Base-by-base conservation (phyloP, 2,888 invertebrate species). In the Phasia obesa region DNA sequence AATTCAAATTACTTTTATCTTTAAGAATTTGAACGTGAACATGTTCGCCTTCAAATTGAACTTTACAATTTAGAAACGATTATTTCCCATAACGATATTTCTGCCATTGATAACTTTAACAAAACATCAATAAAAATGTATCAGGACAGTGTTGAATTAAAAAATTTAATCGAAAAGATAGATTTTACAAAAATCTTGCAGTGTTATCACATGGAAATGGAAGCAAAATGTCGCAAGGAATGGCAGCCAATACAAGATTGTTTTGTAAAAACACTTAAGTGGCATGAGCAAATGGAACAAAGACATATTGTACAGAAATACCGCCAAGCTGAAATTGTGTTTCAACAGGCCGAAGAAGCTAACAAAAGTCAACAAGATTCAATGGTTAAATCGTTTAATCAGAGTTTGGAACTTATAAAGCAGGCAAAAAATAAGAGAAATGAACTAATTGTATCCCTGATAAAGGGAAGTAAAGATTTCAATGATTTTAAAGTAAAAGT, bases 181-280 rank as follows among this genome's bases (percentile, higher is more conserved):
- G 83, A 83, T 31, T 83, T 71, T 64, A 47, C 35, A 5, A 83
- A 83, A 55, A 83, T 83, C 21, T 42, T 83, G 25, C 35, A 83
- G 67, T 75, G 83, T 6, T 65, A 70, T 71, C 70, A 83, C 47
- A 79, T 79, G 78, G 69, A 83, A 83, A 79, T 83, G 75, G 83
- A 83, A 67, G 25, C 53, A 27, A 79, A 60, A 23, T 71, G 69
- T 15, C 74, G 44, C 4, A 75, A 70, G 23, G 75, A 83, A 49
- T 75, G 75, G 64, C 65, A 83, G 35, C 75, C 74, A 11, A 44
- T 83, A 27, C 44, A 83, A 21, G 75, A 83, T 0, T 47, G 47
- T 23, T 27, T 60, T 21, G 79, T 49, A 7, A 57, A 47, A 31
- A 79, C 51, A 11, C 17, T 71, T 11, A 57, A 67, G 27, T 71